Conservation (phyloP, 2,888 invertebrate species). For the Hyposoter dolosus region DNA sequence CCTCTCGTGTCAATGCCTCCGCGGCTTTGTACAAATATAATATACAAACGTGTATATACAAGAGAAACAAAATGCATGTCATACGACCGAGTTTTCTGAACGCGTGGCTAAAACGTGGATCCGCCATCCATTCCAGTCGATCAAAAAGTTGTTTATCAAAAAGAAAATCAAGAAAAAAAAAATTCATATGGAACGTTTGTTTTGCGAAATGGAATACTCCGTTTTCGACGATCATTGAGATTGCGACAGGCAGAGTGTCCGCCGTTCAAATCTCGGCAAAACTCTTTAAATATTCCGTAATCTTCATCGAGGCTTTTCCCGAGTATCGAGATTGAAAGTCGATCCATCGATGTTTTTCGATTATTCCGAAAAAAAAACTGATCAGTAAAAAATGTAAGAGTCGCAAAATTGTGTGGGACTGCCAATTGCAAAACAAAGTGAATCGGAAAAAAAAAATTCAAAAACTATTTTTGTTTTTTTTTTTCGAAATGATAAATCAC, state of each 20-base stretch:
- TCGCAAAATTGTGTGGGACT: too few relatives aligned
- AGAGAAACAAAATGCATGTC: neutral
- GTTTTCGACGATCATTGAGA: neutral
- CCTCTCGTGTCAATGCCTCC: constrained; percentile 5
- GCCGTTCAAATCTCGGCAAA: too few relatives aligned
- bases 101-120: neutral
- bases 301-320: too few relatives aligned
- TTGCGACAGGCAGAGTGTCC: neutral
- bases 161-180: neutral
- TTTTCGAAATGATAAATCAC: neutral
- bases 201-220: neutral
- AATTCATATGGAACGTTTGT: neutral
- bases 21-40: constrained; percentile 23
- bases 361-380: neutral
- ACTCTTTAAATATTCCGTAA: too few relatives aligned
- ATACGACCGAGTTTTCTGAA: neutral
- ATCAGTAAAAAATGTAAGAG: neutral
- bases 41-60: neutral
- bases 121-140: neutral
- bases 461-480: neutral
- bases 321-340: too few relatives aligned
- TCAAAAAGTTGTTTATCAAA: neutral
- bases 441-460: neutral
- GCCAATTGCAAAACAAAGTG: neutral
- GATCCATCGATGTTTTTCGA: too few relatives aligned